phyloP scores from a whole-genome alignment of 2,113 vertebrate species.

The Paralichthys olivaceus region DNA sequence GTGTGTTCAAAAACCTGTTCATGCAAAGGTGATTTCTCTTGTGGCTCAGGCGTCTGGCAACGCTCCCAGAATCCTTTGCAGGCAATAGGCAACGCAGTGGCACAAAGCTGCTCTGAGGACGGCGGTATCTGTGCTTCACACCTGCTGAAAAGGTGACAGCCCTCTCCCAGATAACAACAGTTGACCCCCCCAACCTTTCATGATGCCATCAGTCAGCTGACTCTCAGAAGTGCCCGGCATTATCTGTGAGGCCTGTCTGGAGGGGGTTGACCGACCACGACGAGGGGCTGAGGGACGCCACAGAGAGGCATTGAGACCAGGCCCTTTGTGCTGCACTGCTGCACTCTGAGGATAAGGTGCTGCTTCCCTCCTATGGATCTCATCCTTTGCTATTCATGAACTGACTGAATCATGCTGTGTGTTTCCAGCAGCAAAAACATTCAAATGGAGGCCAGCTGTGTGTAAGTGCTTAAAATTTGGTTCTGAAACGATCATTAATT shows the following conservation, averaged over 20 bases:
- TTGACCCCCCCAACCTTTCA: slow-evolving; percentile 67
- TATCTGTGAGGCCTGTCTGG: slow-evolving; percentile 42
- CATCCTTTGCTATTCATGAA: slow-evolving; percentile 16
- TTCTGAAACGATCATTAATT: neutral
- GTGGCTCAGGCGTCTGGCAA: slow-evolving; percentile 66
- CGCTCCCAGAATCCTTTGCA: slow-evolving; percentile 78
- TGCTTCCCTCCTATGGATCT: slow-evolving; percentile 2
- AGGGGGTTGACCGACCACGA: slow-evolving; percentile 28
- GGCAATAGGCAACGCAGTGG: slow-evolving; percentile 39
- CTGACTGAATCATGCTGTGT: slow-evolving; percentile 13
- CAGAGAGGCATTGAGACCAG: slow-evolving; percentile 36
- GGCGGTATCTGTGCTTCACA: slow-evolving; percentile 75
- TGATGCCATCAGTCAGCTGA: slow-evolving; percentile 69
- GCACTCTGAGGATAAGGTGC: slow-evolving; percentile 32
- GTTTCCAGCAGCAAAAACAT: slow-evolving; percentile 24
- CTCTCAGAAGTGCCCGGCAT: slow-evolving; percentile 38
- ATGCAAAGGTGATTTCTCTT: slow-evolving; percentile 68
- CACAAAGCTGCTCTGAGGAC: slow-evolving; percentile 60
- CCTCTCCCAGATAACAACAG: slow-evolving; percentile 66
- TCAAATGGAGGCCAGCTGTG: slow-evolving; percentile 26
- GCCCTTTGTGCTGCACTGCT: slow-evolving; percentile 48
- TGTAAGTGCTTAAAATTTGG: neutral
- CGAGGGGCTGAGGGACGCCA: slow-evolving; percentile 31
- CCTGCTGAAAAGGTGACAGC: slow-evolving; percentile 77
- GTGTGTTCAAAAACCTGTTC: slow-evolving; percentile 31